A percentile compares a stretch with the other conserved stretches of the same genome.
phyloP scores from a whole-genome alignment of 2,113 vertebrate genomes.

The Poeciliopsis occidentalis region DNA sequence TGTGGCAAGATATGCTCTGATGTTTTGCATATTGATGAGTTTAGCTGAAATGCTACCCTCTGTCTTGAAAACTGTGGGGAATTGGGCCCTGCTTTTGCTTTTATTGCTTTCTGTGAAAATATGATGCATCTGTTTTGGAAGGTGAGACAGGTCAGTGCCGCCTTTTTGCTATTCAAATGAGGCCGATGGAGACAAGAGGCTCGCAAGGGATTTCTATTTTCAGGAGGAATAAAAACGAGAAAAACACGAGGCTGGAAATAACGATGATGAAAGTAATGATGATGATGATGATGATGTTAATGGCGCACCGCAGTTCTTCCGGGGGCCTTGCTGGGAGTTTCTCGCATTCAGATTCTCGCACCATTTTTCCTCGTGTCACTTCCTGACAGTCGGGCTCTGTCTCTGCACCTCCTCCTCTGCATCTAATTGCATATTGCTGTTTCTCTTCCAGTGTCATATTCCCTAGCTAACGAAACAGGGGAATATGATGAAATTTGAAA shows the following conservation, averaged over 20 bases:
- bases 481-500: slow-evolving; percentile 23
- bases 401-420: slow-evolving; percentile 29
- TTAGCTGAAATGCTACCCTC: slow-evolving; percentile 60
- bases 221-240: slow-evolving; percentile 25
- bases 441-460: not conserved
- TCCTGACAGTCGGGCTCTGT: slow-evolving; percentile 20
- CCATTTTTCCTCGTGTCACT: slow-evolving; percentile 17
- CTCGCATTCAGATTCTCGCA: slow-evolving; percentile 43
- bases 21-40: slow-evolving; percentile 81
- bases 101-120: slow-evolving; percentile 69
- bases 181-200: slow-evolving; percentile 44
- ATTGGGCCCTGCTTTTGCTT: slow-evolving; percentile 61
- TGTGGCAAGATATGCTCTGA: slow-evolving; percentile 64
- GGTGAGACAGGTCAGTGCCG: slow-evolving; percentile 40
- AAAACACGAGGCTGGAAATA: slow-evolving; percentile 34
- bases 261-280: slow-evolving; percentile 31
- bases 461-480: slow-evolving; percentile 6
- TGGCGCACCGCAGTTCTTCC: slow-evolving; percentile 32
- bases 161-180: slow-evolving; percentile 60
- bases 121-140: slow-evolving; percentile 65
- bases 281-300: slow-evolving; percentile 59
- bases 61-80: slow-evolving; percentile 64
- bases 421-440: slow-evolving; percentile 4
- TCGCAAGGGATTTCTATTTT: slow-evolving; percentile 39
- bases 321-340: slow-evolving; percentile 33